Evolutionary conservation across 2,797 vertebrate species (phyloP).

Genomic region (Garrulus glandarius): DNA sequence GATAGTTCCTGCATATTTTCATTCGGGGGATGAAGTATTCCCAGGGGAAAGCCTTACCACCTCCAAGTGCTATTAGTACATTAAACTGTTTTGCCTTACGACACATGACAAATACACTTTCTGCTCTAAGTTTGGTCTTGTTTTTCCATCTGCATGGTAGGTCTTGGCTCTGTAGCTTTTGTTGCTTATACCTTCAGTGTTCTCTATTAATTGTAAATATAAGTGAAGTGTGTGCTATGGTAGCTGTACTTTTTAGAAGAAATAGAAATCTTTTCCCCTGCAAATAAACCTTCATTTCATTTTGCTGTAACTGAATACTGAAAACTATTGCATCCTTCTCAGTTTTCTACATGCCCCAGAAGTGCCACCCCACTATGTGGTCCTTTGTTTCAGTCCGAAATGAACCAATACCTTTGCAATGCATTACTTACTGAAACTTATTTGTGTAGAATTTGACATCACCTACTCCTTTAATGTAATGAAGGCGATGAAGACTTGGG

Average conservation of each 20-base stretch:
- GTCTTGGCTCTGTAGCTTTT: background rate
- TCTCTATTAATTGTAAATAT: background rate
- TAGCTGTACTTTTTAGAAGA: background rate
- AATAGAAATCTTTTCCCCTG: background rate
- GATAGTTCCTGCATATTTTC: background rate
- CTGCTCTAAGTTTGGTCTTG: background rate
- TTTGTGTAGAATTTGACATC: background rate
- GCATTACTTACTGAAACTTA: background rate
- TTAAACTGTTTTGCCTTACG: background rate
- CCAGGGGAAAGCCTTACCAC: background rate
- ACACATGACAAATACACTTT: background rate
- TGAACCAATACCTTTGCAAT: background rate
- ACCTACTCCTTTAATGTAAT: background rate
- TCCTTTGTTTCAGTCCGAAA: background rate
- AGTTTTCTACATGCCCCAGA: background rate
- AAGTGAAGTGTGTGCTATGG: background rate
- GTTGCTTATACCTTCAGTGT: background rate
- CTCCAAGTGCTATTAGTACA: background rate
- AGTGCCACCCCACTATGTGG: background rate
- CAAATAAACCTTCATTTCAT: background rate
- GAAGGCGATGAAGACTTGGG: background rate
- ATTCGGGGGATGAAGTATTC: background rate
- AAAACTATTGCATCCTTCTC: background rate
- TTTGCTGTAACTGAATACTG: background rate
- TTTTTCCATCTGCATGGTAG: background rate